phyloP scores from a whole-genome alignment of 2,888 invertebrate genomes.

The Phorcus lineatus region DNA sequence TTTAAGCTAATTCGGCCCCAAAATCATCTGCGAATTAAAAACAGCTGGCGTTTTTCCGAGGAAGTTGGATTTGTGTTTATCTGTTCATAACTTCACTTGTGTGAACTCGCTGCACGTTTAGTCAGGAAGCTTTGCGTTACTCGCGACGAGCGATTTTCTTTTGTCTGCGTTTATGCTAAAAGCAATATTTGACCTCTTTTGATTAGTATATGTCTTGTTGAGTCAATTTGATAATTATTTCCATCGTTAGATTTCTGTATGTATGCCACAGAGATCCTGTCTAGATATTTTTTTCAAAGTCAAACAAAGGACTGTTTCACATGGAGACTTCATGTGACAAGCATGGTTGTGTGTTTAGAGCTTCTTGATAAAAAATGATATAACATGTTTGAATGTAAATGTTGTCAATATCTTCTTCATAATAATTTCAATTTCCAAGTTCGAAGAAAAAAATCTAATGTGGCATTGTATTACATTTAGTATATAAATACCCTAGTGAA shows the following conservation, averaged over 20 bases:
- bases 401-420: too few relatives aligned
- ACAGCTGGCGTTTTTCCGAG: conserved; percentile 23
- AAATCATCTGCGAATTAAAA: conserved; percentile 29
- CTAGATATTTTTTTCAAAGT: not conserved
- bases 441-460: too few relatives aligned
- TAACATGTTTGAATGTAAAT: too few relatives aligned
- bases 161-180: not conserved
- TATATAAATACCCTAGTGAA: too few relatives aligned
- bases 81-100: conserved; percentile 19
- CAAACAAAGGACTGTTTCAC: not conserved
- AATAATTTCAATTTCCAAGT: too few relatives aligned
- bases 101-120: conserved; percentile 16
- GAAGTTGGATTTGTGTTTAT: conserved; percentile 13
- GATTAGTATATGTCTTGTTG: not conserved
- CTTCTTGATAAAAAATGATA: too few relatives aligned
- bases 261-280: not conserved
- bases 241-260: too few relatives aligned
- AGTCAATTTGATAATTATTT: not conserved
- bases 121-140: not conserved
- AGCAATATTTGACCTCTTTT: not conserved
- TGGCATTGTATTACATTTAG: too few relatives aligned
- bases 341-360: too few relatives aligned
- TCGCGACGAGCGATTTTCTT: conserved; percentile 4
- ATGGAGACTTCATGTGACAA: too few relatives aligned
- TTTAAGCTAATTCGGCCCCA: not conserved